Conservation (phyloP, 2,113 vertebrate genomes). For the Pseudonaja textilis region DNA sequence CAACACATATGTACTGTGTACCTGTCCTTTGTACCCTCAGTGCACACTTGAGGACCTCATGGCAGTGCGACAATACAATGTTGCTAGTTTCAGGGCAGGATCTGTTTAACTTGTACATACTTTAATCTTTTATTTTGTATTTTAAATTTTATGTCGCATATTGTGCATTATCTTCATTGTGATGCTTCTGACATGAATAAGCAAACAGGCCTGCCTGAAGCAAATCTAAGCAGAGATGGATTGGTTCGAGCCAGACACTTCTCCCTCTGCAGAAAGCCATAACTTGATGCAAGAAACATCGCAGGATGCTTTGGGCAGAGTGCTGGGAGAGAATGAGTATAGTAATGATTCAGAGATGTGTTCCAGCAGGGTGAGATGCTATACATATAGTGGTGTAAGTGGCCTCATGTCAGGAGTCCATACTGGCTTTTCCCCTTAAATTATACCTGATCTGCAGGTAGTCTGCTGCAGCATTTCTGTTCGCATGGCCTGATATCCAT, state of each 20-base stretch:
- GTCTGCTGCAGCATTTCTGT: not conserved
- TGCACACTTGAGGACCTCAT: not conserved
- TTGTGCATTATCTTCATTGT: not conserved
- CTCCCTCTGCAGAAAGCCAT: not conserved
- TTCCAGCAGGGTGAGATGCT: not conserved
- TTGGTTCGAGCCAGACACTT: not conserved
- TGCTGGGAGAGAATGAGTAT: not conserved
- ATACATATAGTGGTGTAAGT: not conserved
- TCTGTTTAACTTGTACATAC: not conserved
- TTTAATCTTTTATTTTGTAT: no score
- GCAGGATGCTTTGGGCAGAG: not conserved
- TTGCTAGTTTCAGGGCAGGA: no score
- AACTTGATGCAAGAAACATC: not conserved
- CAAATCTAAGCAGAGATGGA: not conserved
- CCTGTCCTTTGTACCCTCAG: not conserved
- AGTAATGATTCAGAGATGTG: not conserved
- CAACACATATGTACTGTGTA: not conserved
- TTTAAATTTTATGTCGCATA: no score
- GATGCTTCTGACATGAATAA: not conserved
- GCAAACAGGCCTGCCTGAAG: not conserved
- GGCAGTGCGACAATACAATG: not conserved
- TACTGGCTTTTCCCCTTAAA: not conserved
- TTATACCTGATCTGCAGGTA: not conserved
- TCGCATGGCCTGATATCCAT: not conserved
- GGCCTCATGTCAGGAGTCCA: not conserved